Conservation (phyloP, 2,888 invertebrate genomes). For the Dugesia japonica region DNA sequence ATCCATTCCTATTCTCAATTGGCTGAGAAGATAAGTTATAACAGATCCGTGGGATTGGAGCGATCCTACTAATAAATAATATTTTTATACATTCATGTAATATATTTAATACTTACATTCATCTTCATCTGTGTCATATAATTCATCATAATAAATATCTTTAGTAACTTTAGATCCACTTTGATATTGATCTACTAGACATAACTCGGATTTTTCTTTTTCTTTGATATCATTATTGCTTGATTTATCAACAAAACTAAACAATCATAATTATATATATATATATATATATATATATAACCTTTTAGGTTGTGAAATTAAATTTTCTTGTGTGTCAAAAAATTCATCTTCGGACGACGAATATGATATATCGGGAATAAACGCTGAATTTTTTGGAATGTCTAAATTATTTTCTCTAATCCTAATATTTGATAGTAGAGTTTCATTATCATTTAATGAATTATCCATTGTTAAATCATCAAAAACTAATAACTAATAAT, state of each 20-base stretch:
- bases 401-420: neutral
- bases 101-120: slow-evolving; percentile 10
- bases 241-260: neutral
- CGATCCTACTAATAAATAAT: slow-evolving; percentile 55
- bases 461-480: too few species aligned
- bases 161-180: neutral
- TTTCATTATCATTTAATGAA: too few species aligned
- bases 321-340: slow-evolving; percentile 16
- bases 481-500: too few species aligned
- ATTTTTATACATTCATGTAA: neutral
- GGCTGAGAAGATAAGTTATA: slow-evolving; percentile 76
- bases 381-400: neutral
- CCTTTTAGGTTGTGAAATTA: neutral
- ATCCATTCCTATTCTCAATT: slow-evolving; percentile 94
- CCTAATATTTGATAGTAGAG: too few species aligned
- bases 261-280: too few species aligned
- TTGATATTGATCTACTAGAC: neutral
- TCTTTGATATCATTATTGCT: neutral
- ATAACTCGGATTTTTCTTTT: neutral
- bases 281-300: neutral
- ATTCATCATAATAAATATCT: slow-evolving; percentile 24
- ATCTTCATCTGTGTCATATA: neutral
- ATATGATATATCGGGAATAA: slow-evolving; percentile 20
- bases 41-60: slow-evolving; percentile 93
- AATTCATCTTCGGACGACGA: slow-evolving; percentile 12